A percentile compares a stretch with the other conserved stretches of the same genome.
These are phyloP conservation scores for Montipora sp. DNA, from an alignment of 64 coral and sea anemone species.

Conservation along the genomic window DNA sequence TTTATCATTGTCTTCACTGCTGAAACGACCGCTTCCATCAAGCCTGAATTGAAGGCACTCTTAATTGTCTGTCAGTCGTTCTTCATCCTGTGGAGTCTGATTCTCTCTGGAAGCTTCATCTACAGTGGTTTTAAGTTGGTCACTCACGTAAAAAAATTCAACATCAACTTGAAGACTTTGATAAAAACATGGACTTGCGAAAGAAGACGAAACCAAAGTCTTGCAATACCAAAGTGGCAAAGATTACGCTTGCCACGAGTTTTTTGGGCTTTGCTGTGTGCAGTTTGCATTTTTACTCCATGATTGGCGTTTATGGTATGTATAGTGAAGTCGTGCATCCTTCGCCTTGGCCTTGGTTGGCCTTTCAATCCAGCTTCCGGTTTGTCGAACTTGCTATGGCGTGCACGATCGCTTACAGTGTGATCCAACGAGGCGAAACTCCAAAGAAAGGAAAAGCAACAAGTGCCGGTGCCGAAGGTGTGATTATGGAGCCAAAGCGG, in stretches of 20 bases:
- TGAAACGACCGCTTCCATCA: slow-evolving; percentile 28
- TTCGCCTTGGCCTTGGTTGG: slow-evolving; percentile 69
- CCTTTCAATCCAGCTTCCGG: slow-evolving; percentile 71
- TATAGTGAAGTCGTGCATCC: slow-evolving; percentile 52
- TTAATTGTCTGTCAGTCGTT: slow-evolving; percentile 70
- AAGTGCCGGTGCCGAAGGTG: not conserved
- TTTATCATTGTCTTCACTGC: slow-evolving; percentile 51
- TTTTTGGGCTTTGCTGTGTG: slow-evolving; percentile 59
- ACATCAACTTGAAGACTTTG: slow-evolving; percentile 10
- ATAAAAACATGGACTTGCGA: not conserved
- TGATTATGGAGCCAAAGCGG: not conserved
- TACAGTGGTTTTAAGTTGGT: slow-evolving; percentile 73
- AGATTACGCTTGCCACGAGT: slow-evolving; percentile 51
- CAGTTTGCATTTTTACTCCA: slow-evolving; percentile 65
- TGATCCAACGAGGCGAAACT: slow-evolving; percentile 27
- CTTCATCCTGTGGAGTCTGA: slow-evolving; percentile 71
- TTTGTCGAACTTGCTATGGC: slow-evolving; percentile 66
- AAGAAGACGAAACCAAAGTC: not conserved
- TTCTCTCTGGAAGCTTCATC: slow-evolving; percentile 56
- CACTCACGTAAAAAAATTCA: slow-evolving; percentile 2
- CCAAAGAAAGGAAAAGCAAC: not conserved
- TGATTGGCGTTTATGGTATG: slow-evolving; percentile 68
- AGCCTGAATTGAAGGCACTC: slow-evolving; percentile 26
- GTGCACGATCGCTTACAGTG: slow-evolving; percentile 64
- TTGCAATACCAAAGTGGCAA: slow-evolving; percentile 50